A percentile compares a stretch with the other conserved stretches of the same genome.
phyloP scores from a whole-genome alignment of 2,797 vertebrate species.

The Sebastes kiyomatsui region DNA sequence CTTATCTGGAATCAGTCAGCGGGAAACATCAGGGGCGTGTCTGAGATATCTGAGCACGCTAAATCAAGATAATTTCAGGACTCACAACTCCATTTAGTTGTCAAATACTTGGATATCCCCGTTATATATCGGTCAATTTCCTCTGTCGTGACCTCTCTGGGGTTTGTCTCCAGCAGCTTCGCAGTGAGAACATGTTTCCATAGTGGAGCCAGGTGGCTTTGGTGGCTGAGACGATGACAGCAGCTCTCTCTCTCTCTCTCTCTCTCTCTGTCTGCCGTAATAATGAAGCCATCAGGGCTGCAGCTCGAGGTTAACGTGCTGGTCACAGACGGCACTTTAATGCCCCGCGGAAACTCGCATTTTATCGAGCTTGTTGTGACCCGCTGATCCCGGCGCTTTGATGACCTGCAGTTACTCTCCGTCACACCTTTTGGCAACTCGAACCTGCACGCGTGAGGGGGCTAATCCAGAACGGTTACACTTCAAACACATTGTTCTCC shows the following conservation, averaged over 20 bases:
- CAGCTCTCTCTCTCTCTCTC: background rate
- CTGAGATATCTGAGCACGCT: background rate
- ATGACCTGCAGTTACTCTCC: constrained; percentile 47
- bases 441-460: constrained; percentile 47
- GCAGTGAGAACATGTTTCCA: constrained; percentile 3
- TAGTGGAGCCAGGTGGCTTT: constrained; percentile 2
- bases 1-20: background rate
- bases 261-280: background rate
- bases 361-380: constrained; percentile 39
- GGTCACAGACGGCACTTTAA: constrained; percentile 45
- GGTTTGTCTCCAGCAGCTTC: background rate
- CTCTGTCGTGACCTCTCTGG: constrained; percentile 1
- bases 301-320: constrained; percentile 6
- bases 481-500: constrained; percentile 62
- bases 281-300: constrained; percentile 24
- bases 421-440: constrained; percentile 32
- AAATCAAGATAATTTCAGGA: background rate
- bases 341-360: constrained; percentile 9
- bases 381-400: constrained; percentile 30
- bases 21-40: background rate
- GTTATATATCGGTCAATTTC: background rate
- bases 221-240: background rate
- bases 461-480: constrained; percentile 47
- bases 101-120: background rate
- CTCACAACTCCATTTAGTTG: background rate